Base-by-base conservation (phyloP, 2,113 vertebrate genomes). In the Nerophis lumbriciformis region DNA sequence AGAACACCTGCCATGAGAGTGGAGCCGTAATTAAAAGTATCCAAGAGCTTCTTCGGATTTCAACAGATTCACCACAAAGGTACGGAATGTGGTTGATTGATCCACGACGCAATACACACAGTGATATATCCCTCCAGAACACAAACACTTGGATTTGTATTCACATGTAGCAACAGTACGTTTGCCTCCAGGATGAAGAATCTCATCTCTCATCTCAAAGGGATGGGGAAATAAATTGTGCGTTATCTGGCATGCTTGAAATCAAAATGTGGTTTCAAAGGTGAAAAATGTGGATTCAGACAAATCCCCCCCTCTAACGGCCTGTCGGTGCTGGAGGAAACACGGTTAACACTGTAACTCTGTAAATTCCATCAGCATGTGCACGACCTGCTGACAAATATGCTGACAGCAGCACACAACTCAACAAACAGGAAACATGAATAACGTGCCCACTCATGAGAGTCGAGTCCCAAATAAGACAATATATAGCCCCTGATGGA, bases 241-340 rank as follows among this genome's bases (percentile, higher is more conserved):
- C 63, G 69, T 45, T 47, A 10, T 6, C 35, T 14, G 47, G 65
- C 56, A 8, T n/a, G 66, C 78, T 65, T 69, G 48, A 63, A 53
- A 71, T 68, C 15, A 42, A 44, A 4, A 16, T 59, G 62, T 52
- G 16, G 49, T 66, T 66, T 80, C 68, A 19, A 16, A 80, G 63
- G 58, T 77, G 61, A 77, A 77, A 75, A 70, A 48, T 78, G 69
- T 72, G 61, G 63, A 73, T 75, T 77, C 63, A 75, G 56, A 78
- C 60, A 85, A 84, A 84, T 73, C 4, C 69, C 67, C 67, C 63
- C 51, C 57, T 65, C 66, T 83, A 81, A 87, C 82, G 72, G 63
- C 61, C 69, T 70, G 68, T 70, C 81, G 72, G 65, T 79, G 36
- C 72, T 72, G 42, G 35, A 52, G 65, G 71, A 68, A 75, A 66